These are phyloP conservation scores for Etheostoma perlongum DNA, from an alignment of 2,797 vertebrate species.

Conservation along the genomic window DNA sequence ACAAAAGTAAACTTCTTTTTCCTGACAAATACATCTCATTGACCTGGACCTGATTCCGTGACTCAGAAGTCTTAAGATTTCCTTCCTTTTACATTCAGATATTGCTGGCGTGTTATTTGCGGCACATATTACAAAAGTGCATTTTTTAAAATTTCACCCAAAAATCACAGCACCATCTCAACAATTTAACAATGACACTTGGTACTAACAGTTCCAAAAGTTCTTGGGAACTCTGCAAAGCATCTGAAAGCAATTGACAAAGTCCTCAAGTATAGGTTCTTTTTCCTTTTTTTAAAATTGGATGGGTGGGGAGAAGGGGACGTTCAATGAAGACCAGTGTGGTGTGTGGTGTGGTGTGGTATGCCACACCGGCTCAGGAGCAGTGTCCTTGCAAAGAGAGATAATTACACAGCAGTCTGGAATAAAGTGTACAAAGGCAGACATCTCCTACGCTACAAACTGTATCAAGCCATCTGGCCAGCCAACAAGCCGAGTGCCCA, in stretches of 20 bases:
- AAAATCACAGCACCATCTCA: conserved; percentile 4
- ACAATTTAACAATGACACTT: conserved; percentile 21
- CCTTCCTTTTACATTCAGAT: background rate
- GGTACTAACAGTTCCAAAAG: conserved; percentile 17
- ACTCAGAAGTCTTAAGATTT: background rate
- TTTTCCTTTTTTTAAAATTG: background rate
- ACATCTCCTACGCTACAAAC: conserved; percentile 53
- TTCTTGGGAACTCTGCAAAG: conserved; percentile 22
- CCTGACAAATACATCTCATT: background rate
- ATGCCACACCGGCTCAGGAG: conserved; percentile 63
- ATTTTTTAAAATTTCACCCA: background rate
- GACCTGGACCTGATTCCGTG: background rate
- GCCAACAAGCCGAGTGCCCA: conserved; percentile 26
- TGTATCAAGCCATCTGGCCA: conserved; percentile 29
- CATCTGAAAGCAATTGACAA: conserved; percentile 69
- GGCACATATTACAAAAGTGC: background rate
- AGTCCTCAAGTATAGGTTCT: conserved; percentile 61
- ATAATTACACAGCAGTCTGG: conserved; percentile 70
- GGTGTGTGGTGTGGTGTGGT: conserved; percentile 60
- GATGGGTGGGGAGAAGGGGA: conserved; percentile 38
- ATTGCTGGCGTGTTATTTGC: background rate
- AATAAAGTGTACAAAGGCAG: conserved; percentile 61
- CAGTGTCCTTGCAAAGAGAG: conserved; percentile 57
- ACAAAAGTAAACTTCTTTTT: conserved; percentile 5
- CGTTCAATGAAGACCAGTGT: conserved; percentile 58